Conservation (phyloP, 2,113 vertebrate species). For the Nerophis ophidion region DNA sequence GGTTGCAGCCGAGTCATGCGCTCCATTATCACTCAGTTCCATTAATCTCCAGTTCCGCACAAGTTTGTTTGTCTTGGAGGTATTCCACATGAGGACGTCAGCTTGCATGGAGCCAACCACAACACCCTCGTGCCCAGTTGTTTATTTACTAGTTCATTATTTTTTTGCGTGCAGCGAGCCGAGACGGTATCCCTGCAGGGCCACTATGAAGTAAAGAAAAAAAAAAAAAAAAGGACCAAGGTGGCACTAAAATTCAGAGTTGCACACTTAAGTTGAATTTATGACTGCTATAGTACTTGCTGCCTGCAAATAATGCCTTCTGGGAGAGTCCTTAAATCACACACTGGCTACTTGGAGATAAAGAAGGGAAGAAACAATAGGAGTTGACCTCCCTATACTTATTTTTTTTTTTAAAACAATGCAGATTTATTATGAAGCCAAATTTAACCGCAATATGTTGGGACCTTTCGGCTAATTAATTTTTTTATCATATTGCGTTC, state of each 20-base stretch:
- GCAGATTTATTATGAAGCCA: neutral
- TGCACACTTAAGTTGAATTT: slow-evolving; percentile 42
- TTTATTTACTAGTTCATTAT: slow-evolving; percentile 45
- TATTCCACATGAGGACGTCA: slow-evolving; percentile 6
- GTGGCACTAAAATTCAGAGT: slow-evolving; percentile 26
- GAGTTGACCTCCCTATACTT: slow-evolving; percentile 23
- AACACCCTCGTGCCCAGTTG: slow-evolving; percentile 27
- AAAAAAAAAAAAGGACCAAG: slow-evolving; percentile 5
- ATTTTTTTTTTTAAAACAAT: slow-evolving; percentile 14
- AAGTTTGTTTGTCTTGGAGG: neutral
- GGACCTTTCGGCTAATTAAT: too few relatives aligned
- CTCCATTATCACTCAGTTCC: too few relatives aligned
- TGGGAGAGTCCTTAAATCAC: slow-evolving; percentile 36
- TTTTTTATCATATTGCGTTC: too few relatives aligned
- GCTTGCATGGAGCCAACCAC: neutral
- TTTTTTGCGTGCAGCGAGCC: slow-evolving; percentile 12
- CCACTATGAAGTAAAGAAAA: neutral
- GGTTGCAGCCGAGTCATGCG: too few relatives aligned
- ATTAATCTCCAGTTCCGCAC: too few relatives aligned
- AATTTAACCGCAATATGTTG: too few relatives aligned
- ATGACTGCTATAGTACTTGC: slow-evolving; percentile 27
- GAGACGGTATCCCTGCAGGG: slow-evolving; percentile 36
- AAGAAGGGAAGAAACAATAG: slow-evolving; percentile 14
- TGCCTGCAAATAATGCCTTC: slow-evolving; percentile 39
- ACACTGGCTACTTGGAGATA: slow-evolving; percentile 14